phyloP scores from a whole-genome alignment of 2,888 invertebrate species.

The Erebia epiphron region DNA sequence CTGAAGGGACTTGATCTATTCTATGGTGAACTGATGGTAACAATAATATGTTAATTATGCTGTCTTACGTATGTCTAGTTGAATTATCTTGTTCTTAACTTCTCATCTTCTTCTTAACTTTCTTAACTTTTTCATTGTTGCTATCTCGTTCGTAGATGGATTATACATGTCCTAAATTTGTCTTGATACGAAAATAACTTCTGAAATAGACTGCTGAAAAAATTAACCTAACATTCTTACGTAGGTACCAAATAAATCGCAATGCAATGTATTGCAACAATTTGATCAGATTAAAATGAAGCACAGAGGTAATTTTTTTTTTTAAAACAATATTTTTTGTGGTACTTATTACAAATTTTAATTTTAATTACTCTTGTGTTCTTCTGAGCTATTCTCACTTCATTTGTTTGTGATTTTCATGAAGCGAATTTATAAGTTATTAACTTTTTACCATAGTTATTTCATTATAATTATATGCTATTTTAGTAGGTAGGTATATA shows the following conservation, averaged over 20 bases:
- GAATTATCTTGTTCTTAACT: constrained; percentile 32
- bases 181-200: constrained; percentile 40
- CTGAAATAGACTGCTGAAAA: constrained; percentile 38
- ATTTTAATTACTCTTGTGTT: too few species aligned
- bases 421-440: too few species aligned
- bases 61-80: constrained; percentile 22
- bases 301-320: too few species aligned
- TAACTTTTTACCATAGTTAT: too few species aligned
- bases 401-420: too few species aligned
- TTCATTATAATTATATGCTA: too few species aligned
- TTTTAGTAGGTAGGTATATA: background rate
- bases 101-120: too few species aligned
- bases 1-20: background rate
- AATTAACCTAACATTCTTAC: constrained; percentile 37
- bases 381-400: too few species aligned
- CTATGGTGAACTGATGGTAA: background rate
- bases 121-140: constrained; percentile 35
- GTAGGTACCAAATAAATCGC: constrained; percentile 32
- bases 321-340: too few species aligned
- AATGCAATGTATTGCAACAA: constrained; percentile 30
- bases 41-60: background rate
- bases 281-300: background rate
- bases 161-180: constrained; percentile 42
- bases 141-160: constrained; percentile 39
- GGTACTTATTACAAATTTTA: too few species aligned